A percentile compares a stretch with the other conserved stretches of the same genome.
These are phyloP conservation scores for Himantopus leucocephalus DNA, from an alignment of 2,113 vertebrate genomes.

Conservation along the genomic window DNA sequence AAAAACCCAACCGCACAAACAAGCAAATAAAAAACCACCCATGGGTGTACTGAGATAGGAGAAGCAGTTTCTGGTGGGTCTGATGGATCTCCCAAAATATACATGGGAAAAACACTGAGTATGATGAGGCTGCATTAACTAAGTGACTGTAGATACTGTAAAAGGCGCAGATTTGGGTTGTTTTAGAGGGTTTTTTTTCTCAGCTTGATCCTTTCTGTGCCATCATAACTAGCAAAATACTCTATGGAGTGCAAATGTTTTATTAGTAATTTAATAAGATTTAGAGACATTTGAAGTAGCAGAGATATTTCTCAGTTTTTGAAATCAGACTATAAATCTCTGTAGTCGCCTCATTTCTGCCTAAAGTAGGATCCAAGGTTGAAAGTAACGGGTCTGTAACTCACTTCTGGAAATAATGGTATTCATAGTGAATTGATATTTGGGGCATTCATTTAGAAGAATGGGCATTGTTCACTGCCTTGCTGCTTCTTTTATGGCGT, in stretches of 20 bases:
- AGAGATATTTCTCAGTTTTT: background rate
- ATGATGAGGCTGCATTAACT: background rate
- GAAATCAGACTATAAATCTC: background rate
- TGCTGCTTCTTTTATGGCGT: background rate
- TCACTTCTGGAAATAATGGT: background rate
- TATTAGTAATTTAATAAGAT: background rate
- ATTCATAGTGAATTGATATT: background rate
- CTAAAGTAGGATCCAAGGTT: background rate
- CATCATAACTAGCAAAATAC: background rate
- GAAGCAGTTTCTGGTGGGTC: background rate
- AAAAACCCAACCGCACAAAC: background rate
- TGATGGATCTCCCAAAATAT: background rate
- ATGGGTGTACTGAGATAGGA: background rate
- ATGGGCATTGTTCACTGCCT: background rate
- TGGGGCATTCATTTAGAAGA: slow-evolving; percentile 13
- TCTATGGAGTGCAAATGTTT: background rate
- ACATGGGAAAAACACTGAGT: background rate
- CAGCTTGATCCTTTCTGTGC: background rate
- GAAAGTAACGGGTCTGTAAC: background rate
- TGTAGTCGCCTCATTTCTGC: background rate
- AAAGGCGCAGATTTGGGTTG: background rate
- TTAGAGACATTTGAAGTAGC: background rate
- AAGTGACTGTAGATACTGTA: background rate
- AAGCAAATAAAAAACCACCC: background rate
- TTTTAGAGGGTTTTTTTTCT: background rate